These are phyloP conservation scores for Sebastiscus albofasciatus DNA, from an alignment of 2,797 vertebrate genomes.

Conservation along the genomic window DNA sequence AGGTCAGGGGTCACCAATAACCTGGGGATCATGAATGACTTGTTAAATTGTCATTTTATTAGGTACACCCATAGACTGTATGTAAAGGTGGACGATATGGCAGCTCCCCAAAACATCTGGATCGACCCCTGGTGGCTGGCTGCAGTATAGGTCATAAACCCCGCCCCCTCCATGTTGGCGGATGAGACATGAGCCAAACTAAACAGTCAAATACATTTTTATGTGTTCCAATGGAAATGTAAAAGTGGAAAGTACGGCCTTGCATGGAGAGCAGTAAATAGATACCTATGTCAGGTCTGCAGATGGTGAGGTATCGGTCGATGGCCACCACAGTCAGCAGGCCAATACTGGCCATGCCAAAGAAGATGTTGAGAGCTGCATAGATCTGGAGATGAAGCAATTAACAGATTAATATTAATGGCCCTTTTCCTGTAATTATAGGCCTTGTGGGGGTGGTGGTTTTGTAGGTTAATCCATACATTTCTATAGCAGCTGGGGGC, in stretches of 20 bases:
- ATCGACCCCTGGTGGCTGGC: no score
- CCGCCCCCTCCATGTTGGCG: no score
- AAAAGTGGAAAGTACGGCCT: no score
- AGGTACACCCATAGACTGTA: not conserved
- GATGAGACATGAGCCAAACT: no score
- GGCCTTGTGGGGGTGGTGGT: not conserved
- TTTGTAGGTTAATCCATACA: not conserved
- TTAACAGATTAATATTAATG: not conserved
- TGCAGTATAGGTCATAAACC: no score
- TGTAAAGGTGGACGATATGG: no score
- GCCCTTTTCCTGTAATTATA: not conserved
- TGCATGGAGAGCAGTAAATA: no score
- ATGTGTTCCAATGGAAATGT: no score
- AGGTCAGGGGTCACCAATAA: not conserved
- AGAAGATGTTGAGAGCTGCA: slow-evolving; percentile 97
- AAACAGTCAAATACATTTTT: no score
- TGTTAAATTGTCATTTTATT: not conserved
- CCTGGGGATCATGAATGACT: not conserved
- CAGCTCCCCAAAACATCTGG: no score
- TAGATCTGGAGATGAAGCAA: slow-evolving; percentile 88
- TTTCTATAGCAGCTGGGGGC: not conserved
- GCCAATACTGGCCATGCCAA: slow-evolving; percentile 98
- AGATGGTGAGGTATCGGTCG: slow-evolving; percentile 94
- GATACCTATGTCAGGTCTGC: slow-evolving; percentile 90
- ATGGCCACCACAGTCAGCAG: slow-evolving; percentile 93